Evolutionary conservation across 2,113 vertebrate genomes (phyloP), one percentile per base, ranked within the genome.

Genomic region (Gopherus evgoodei): DNA sequence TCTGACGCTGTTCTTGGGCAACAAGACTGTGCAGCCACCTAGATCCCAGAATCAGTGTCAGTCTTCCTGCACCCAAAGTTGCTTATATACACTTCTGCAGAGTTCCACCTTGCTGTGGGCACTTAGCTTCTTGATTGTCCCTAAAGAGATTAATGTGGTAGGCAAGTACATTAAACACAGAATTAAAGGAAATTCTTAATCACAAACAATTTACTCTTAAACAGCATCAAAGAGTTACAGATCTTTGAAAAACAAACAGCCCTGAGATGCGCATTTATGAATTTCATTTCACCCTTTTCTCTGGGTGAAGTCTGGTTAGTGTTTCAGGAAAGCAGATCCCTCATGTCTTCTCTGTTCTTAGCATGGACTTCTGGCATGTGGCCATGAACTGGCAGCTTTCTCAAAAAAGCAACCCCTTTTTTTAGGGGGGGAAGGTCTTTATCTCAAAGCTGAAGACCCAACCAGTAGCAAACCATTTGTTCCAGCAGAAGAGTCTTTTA

Each of bases 1-100:
- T 22, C 21, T 54, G 53, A 54, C 53, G 3, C 21, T 8, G 21
- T 22, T 54, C 21, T 54, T 54, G 21, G 21, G 53, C 53, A 54
- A 22, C 21, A 54, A 54, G 53, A 54, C 19, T 54, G 19, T 54
- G 53, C 53, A 54, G 53, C 53, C 53, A 54, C 53, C 53, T 54
- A 3, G 11, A n/a, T 6, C 6, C 25, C 44, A 0, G 0, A 85
- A 75, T 17, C 69, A 83, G 11, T 53, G 90, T 81, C 52, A 81
- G 42, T 35, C 17, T 35, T 59, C 10, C 24, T 35, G 47, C 42
- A 90, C 5, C 7, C 47, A 11, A 0, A 0, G 2, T 44, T 79
- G 83, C 35, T 83, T 65, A 3, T 8, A 44, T 1, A 29, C 57
- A 9, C 38, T 79, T 35, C 44, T 54, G 35, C 65, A 52, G 72